Percentiles rank a stretch among this genome's conserved stretches.
These are phyloP conservation scores for Anisognathus igniventris DNA, from an alignment of 2,797 vertebrate genomes.

Conservation along the genomic window DNA sequence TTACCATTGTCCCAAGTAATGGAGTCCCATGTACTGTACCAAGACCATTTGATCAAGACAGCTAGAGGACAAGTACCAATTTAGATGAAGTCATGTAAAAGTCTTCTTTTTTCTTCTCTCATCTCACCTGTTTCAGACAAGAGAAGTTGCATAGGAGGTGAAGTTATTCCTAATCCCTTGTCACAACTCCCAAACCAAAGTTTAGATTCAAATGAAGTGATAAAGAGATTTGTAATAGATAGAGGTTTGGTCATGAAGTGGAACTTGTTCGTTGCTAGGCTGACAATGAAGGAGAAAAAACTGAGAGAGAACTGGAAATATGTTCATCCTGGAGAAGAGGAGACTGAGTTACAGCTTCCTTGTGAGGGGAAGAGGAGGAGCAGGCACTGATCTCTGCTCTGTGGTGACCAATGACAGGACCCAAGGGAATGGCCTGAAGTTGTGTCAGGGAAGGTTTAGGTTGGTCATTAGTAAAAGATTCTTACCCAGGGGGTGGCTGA, in stretches of 20 bases:
- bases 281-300: neutral
- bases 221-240: neutral
- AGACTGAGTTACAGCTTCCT: neutral
- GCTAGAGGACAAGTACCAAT: neutral
- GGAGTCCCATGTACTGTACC: neutral
- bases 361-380: fast-evolving
- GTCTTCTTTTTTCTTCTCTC: neutral
- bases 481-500: fast-evolving
- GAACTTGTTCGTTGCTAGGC: neutral
- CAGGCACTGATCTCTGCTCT: neutral
- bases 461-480: fast-evolving
- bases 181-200: neutral
- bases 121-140: neutral
- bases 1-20: neutral
- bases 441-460: neutral
- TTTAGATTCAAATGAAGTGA: neutral
- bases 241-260: neutral
- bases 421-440: fast-evolving
- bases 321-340: neutral
- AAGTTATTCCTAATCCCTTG: neutral
- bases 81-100: neutral
- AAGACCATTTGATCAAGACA: neutral
- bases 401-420: too few relatives aligned
- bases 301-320: neutral
- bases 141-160: neutral